Evolutionary conservation across 2,797 vertebrate genomes (phyloP).

Genomic region (Valencia hispanica): DNA sequence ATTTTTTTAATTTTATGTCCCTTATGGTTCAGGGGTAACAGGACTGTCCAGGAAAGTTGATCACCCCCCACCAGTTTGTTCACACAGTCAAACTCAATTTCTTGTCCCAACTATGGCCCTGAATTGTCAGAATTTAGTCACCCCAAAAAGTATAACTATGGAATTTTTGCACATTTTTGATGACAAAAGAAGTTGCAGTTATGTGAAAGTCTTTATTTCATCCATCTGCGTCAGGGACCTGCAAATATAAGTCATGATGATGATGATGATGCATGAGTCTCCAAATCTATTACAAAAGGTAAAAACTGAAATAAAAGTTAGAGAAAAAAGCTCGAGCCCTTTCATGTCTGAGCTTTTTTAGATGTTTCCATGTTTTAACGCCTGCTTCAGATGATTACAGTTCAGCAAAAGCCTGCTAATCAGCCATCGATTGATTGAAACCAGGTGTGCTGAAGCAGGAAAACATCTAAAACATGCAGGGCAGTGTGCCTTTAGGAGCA

Average conservation of each 20-base stretch:
- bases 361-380: too few species aligned
- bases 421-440: too few species aligned
- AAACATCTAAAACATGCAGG: too few species aligned
- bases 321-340: neutral
- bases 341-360: neutral
- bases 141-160: too few species aligned
- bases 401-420: too few species aligned
- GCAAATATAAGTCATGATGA: neutral
- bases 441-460: too few species aligned
- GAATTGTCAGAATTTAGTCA: too few species aligned
- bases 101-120: too few species aligned
- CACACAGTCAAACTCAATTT: neutral
- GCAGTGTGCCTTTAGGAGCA: too few species aligned
- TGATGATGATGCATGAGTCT: too few species aligned
- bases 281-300: neutral
- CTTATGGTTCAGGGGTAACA: neutral
- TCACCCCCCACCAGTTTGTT: neutral
- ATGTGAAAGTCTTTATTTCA: slow-evolving; percentile 57
- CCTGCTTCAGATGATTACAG: too few species aligned
- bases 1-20: neutral
- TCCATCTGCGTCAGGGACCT: slow-evolving; percentile 36
- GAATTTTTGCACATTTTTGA: neutral
- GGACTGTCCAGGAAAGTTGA: neutral
- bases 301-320: neutral
- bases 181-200: slow-evolving; percentile 7